Conservation (phyloP, 1,140 invertebrate genomes). For the Hylaeus volcanicus region DNA sequence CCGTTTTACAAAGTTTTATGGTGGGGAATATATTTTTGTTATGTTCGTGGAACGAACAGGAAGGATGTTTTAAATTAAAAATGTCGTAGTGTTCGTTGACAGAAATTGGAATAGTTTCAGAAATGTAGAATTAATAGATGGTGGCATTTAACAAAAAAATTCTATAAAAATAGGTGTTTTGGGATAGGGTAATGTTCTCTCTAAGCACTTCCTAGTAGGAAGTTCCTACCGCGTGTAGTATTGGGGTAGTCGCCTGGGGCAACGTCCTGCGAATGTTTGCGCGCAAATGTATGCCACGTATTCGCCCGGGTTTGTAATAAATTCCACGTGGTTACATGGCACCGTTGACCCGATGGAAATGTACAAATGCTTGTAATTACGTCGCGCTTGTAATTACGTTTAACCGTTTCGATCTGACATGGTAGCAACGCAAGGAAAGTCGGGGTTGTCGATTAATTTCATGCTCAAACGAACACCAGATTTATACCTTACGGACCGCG, state of each 20-base stretch:
- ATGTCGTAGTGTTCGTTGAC: too few species aligned
- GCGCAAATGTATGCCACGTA: not conserved
- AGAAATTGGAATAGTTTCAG: too few species aligned
- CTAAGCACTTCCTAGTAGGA: too few species aligned
- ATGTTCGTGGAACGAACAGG: too few species aligned
- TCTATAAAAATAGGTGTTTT: too few species aligned
- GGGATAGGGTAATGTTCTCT: too few species aligned
- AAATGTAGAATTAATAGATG: too few species aligned
- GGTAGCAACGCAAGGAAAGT: not conserved
- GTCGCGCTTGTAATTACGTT: not conserved
- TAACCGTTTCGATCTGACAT: not conserved
- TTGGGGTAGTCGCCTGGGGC: not conserved
- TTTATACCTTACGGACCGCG: not conserved
- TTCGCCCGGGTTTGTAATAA: not conserved
- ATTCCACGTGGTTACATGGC: slow-evolving; percentile 20
- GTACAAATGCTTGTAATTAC: not conserved
- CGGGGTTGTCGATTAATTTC: slow-evolving; percentile 19
- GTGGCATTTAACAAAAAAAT: too few species aligned
- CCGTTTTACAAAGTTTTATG: too few species aligned
- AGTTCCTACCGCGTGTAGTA: too few species aligned
- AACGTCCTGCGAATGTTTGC: not conserved
- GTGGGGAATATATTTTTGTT: too few species aligned
- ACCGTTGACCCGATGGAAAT: not conserved
- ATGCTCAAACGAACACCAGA: slow-evolving; percentile 12
- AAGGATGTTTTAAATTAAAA: too few species aligned